A percentile compares a stretch with the other conserved stretches of the same genome.
Conservation (phyloP, 1,140 invertebrate genomes). For the Neodiprion lecontei region DNA sequence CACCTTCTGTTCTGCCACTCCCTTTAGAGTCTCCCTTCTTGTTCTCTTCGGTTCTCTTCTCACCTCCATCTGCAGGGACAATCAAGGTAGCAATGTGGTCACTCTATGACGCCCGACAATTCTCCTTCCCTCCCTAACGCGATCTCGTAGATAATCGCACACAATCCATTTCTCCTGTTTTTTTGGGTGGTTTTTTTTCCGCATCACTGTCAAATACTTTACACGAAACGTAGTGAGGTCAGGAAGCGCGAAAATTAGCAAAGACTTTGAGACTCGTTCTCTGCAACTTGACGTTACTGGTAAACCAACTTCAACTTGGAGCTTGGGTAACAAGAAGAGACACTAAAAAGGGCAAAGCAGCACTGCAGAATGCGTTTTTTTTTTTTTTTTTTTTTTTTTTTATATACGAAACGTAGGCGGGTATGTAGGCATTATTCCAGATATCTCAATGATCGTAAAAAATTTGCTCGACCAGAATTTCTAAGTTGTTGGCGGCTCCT, state of each 20-base stretch:
- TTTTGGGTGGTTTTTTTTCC: neutral
- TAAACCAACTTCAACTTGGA: too few relatives aligned
- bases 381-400: too few relatives aligned
- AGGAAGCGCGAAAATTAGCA: constrained; percentile 14
- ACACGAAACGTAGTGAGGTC: constrained; percentile 24
- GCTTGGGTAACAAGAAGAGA: neutral
- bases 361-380: too few relatives aligned
- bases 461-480: neutral
- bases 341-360: neutral
- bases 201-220: constrained; percentile 19
- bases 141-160: constrained; percentile 14
- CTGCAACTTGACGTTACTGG: too few relatives aligned
- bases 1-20: constrained; percentile 54
- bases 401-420: too few relatives aligned
- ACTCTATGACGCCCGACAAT: constrained; percentile 49
- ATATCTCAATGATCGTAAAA: too few relatives aligned
- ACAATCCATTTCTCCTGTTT: constrained; percentile 12
- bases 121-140: constrained; percentile 39
- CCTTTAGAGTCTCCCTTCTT: constrained; percentile 59
- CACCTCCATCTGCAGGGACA: constrained; percentile 64
- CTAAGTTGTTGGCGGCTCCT: neutral
- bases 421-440: too few relatives aligned
- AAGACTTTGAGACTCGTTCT: neutral
- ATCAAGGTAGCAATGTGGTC: constrained; percentile 60
- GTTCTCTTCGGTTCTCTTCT: constrained; percentile 58